A percentile compares a stretch with the other conserved stretches of the same genome.
Conservation (phyloP, 2,888 invertebrate genomes). For the Argyra leucocephala region DNA sequence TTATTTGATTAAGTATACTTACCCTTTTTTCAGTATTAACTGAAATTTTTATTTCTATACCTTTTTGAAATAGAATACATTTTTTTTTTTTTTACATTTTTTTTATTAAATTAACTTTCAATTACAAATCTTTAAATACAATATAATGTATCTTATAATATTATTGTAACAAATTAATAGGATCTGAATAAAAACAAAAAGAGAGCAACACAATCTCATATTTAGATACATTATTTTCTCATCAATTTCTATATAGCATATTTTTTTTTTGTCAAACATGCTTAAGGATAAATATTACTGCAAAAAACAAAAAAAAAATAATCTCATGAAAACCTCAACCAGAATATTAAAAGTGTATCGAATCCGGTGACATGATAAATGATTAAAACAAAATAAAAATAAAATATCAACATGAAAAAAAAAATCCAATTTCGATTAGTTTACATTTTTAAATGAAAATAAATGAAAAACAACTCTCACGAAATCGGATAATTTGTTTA, state of each 20-base stretch:
- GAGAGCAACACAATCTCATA: neutral
- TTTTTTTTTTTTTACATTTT: neutral
- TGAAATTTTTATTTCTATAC: neutral
- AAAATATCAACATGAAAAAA: neutral
- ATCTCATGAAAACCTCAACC: neutral
- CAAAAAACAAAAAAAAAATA: neutral
- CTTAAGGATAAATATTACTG: neutral
- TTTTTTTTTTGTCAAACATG: too few relatives aligned
- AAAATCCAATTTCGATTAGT: neutral
- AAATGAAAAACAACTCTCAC: neutral
- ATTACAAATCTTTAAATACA: neutral
- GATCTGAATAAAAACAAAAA: neutral
- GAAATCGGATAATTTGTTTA: neutral
- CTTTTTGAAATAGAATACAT: neutral
- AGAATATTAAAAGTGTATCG: conserved; percentile 2
- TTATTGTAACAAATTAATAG: neutral
- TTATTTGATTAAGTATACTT: neutral
- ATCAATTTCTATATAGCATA: neutral
- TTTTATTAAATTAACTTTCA: neutral
- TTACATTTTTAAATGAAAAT: neutral
- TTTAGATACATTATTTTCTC: neutral
- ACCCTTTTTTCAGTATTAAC: neutral
- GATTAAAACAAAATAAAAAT: neutral
- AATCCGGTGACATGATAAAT: conserved; percentile 12
- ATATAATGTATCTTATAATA: neutral